A percentile compares a stretch with the other conserved stretches of the same genome.
Conservation (phyloP, 2,113 vertebrate species). For the Carlito syrichta region DNA sequence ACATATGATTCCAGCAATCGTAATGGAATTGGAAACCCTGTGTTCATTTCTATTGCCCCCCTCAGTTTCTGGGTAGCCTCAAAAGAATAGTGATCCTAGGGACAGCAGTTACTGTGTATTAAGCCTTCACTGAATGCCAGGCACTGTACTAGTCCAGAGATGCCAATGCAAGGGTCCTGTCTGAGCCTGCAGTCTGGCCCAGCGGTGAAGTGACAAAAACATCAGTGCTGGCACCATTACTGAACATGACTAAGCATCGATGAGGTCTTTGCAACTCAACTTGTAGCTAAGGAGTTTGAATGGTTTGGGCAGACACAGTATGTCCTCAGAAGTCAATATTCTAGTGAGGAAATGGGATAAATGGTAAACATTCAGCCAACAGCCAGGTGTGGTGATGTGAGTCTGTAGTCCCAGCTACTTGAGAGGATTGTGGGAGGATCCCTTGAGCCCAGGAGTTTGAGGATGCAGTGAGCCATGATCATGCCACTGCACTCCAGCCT, state of each 20-base stretch:
- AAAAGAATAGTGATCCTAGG: background rate
- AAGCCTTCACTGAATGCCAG: background rate
- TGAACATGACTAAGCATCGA: conserved; percentile 30
- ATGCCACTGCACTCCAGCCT: no score
- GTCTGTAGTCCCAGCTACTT: no score
- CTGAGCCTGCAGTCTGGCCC: background rate
- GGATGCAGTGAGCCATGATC: no score
- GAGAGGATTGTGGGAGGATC: no score
- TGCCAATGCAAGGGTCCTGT: background rate
- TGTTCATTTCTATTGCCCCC: background rate
- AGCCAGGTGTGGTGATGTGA: no score
- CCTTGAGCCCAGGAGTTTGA: no score
- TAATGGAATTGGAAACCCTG: background rate
- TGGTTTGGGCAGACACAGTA: background rate
- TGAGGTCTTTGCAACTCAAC: background rate
- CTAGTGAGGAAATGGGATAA: conserved; percentile 3
- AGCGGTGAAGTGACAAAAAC: background rate
- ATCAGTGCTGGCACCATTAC: background rate
- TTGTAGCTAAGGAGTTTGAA: background rate
- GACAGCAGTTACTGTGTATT: background rate
- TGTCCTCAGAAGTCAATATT: background rate
- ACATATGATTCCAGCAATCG: background rate
- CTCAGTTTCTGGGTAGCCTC: background rate
- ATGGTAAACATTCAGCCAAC: conserved; percentile 19
- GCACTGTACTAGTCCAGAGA: background rate